These are phyloP conservation scores for Sarcophaga subvicina DNA, from an alignment of 2,888 invertebrate species.

Conservation along the genomic window DNA sequence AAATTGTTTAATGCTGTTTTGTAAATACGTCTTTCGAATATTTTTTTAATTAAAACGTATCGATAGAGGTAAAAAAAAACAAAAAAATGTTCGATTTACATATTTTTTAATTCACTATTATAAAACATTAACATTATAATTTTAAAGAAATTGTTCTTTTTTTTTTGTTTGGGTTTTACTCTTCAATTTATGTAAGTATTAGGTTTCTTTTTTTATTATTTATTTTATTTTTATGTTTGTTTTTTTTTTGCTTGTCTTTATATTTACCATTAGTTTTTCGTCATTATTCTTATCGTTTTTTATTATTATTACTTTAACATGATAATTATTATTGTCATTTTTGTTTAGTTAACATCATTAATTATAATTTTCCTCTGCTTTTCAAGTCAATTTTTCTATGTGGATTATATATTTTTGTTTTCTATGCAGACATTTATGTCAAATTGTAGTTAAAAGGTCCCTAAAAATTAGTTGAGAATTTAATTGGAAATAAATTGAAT, in stretches of 20 bases:
- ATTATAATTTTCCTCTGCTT: constrained; percentile 6
- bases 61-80: too few species aligned
- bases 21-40: too few species aligned
- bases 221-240: constrained; percentile 16
- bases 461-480: too few species aligned
- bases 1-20: too few species aligned
- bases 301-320: constrained; percentile 57
- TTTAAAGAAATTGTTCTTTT: constrained; percentile 24
- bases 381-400: background rate
- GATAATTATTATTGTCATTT: constrained; percentile 67
- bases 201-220: background rate
- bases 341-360: constrained; percentile 68
- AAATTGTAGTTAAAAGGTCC: too few species aligned
- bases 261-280: background rate
- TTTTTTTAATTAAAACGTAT: too few species aligned
- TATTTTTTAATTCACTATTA: constrained; percentile 6
- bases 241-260: constrained; percentile 28
- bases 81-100: background rate
- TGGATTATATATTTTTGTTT: background rate
- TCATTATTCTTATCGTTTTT: constrained; percentile 13
- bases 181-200: background rate
- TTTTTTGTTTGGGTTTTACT: constrained; percentile 24
- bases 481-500: too few species aligned
- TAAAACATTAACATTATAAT: constrained; percentile 12
- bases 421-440: background rate